Evolutionary conservation across 2,797 vertebrate species (phyloP).

Genomic region (Percopsis omiscomaycus): DNA sequence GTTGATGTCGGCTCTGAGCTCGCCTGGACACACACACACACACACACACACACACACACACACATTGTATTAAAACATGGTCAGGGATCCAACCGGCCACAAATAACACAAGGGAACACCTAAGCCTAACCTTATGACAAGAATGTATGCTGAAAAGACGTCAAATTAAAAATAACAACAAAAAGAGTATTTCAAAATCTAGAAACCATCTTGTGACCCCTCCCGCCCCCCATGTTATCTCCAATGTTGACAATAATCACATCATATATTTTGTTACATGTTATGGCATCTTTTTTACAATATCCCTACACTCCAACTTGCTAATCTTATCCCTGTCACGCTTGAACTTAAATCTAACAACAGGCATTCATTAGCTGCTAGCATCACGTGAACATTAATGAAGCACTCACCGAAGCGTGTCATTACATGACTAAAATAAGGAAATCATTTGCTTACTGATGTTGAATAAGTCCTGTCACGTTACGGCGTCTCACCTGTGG

Average conservation of each 20-base stretch:
- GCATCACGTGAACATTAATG: constrained; percentile 47
- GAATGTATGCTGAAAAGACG: background rate
- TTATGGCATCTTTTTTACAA: background rate
- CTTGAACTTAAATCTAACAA: constrained; percentile 27
- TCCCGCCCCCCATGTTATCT: no score
- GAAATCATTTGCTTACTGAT: constrained; percentile 49
- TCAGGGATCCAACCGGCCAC: constrained; percentile 23
- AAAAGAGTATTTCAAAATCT: no score
- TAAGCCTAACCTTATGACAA: constrained; percentile 2
- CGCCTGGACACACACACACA: constrained; percentile 74
- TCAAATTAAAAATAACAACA: no score
- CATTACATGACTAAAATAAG: constrained; percentile 51
- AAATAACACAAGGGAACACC: constrained; percentile 13
- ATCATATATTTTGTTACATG: constrained; percentile 4
- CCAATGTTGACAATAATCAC: no score
- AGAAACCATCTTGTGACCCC: no score
- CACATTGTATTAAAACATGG: constrained; percentile 8
- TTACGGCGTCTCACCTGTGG: constrained; percentile 76
- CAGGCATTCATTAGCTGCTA: constrained; percentile 34
- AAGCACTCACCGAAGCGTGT: constrained; percentile 43
- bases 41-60: constrained; percentile 35
- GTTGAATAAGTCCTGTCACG: constrained; percentile 40
- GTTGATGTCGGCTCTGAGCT: constrained; percentile 83
- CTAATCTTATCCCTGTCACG: constrained; percentile 6
- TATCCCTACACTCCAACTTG: background rate